phyloP scores from a whole-genome alignment of 92 coral and sea anemone species.

The Desmophyllum pertusum region DNA sequence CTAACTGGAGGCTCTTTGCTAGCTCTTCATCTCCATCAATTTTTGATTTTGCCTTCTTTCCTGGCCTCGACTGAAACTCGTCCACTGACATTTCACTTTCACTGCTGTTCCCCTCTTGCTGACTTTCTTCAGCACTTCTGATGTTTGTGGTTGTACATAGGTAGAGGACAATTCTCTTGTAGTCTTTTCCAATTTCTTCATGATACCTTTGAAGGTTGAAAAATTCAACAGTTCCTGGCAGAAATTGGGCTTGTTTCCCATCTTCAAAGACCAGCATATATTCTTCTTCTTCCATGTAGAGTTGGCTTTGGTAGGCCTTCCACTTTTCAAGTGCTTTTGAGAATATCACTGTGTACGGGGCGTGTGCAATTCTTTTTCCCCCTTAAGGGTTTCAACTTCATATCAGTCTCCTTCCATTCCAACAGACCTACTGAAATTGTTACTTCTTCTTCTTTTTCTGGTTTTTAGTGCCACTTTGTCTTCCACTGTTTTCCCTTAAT shows the following conservation, averaged over 20 bases:
- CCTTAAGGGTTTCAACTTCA: slow-evolving; percentile 56
- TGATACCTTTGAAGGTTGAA: slow-evolving; percentile 59
- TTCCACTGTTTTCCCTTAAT: slow-evolving; percentile 65
- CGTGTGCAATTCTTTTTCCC: slow-evolving; percentile 58
- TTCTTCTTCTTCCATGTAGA: slow-evolving; percentile 59
- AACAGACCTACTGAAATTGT: slow-evolving; percentile 48
- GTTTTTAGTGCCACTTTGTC: slow-evolving; percentile 35
- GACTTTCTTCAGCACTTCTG: slow-evolving; percentile 28
- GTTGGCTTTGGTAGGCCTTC: slow-evolving; percentile 60
- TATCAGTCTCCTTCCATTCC: slow-evolving; percentile 55
- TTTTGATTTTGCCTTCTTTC: slow-evolving; percentile 29
- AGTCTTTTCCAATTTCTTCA: slow-evolving; percentile 67
- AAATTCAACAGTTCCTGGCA: slow-evolving; percentile 57
- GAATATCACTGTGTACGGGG: too few relatives aligned
- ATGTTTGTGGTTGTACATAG: slow-evolving; percentile 50
- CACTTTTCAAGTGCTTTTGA: too few relatives aligned
- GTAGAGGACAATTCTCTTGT: slow-evolving; percentile 64
- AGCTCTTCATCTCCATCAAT: slow-evolving; percentile 31
- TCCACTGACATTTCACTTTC: slow-evolving; percentile 26
- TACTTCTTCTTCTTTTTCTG: slow-evolving; percentile 27
- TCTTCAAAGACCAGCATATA: slow-evolving; percentile 58
- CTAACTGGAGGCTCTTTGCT: slow-evolving; percentile 15
- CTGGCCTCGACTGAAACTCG: slow-evolving; percentile 16
- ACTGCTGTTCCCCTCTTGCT: slow-evolving; percentile 26
- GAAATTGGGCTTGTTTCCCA: slow-evolving; percentile 65